These are phyloP conservation scores for Trichechus manatus DNA, from an alignment of 2,113 vertebrate genomes.

Conservation along the genomic window DNA sequence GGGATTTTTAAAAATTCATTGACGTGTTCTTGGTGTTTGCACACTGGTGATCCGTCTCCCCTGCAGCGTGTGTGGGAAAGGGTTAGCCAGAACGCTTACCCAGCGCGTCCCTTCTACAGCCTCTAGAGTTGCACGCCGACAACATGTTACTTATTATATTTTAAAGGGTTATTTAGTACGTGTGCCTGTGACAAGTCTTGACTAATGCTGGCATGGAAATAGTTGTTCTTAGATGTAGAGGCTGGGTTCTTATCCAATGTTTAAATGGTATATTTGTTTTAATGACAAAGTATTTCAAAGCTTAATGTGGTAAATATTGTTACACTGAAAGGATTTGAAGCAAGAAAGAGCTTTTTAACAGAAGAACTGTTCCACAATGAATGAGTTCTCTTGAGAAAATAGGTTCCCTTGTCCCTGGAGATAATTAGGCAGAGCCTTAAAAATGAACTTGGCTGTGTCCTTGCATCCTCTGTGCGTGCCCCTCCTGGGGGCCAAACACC, in stretches of 20 bases:
- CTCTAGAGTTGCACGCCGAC: not conserved
- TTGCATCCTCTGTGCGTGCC: not conserved
- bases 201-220: not conserved
- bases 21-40: too few relatives aligned
- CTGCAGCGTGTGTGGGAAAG: not conserved
- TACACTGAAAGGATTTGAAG: not conserved
- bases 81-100: rapidly evolving
- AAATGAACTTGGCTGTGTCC: not conserved
- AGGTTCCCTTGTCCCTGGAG: not conserved
- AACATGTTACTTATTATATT: not conserved
- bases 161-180: not conserved
- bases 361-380: not conserved
- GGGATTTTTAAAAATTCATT: not conserved
- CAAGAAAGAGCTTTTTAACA: not conserved
- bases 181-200: not conserved
- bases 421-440: not conserved
- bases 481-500: not conserved
- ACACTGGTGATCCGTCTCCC: not conserved
- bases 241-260: not conserved
- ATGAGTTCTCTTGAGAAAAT: too few relatives aligned
- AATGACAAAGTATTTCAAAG: not conserved
- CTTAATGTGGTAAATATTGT: not conserved
- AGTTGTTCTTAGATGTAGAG: not conserved
- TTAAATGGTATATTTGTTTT: not conserved
- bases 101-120: not conserved